Base-by-base conservation (phyloP, 2,888 invertebrate genomes). In the Meteorus cinctellus region DNA sequence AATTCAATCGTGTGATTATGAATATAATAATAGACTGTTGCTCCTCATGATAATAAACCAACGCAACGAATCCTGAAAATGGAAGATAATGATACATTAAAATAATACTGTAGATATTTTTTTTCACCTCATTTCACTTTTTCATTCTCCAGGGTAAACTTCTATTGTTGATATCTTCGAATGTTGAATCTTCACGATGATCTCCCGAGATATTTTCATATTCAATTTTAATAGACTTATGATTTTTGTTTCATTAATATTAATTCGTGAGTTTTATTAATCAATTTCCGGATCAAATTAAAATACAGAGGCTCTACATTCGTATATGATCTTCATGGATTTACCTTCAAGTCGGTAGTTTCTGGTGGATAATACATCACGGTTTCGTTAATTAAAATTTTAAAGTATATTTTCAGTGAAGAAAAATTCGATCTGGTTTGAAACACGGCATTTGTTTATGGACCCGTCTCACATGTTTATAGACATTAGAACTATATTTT, bases 401-500 rank as follows among this genome's bases (percentile, higher is more conserved):
- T 12, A 48, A 12, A 55, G 4, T 16, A 59, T 31, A n/a, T n/a
- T 16, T 71, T 75, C 69, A 80, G 27, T 75, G 77, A 36, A 79
- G 70, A 76, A 77, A 78, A 74, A 81, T 78, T 78, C 82, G 80
- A 69, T 81, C 79, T 8, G 84, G 84, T 70, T 84, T 86, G 77
- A 80, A 84, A 76, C 81, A 82, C 8, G 85, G 82, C 83, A 83
- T 81, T 75, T 84, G 79, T 76, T 83, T 84, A 74, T 86, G 87
- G 63, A 85, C 82, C 60, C 86, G 80, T 80, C 84, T 77, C 41
- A 82, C 78, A 76, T 82, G 83, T 62, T 83, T 83, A 78, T 84
- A 84, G 68, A 86, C 80, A 80, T 85, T 84, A 8, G 83, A 83
- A 67, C 83, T 84, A 78, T 84, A 84, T 78, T 86, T 86, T 36